These are phyloP conservation scores for Leptopilina drosophilae DNA, from an alignment of 2,888 invertebrate genomes.

Conservation along the genomic window DNA sequence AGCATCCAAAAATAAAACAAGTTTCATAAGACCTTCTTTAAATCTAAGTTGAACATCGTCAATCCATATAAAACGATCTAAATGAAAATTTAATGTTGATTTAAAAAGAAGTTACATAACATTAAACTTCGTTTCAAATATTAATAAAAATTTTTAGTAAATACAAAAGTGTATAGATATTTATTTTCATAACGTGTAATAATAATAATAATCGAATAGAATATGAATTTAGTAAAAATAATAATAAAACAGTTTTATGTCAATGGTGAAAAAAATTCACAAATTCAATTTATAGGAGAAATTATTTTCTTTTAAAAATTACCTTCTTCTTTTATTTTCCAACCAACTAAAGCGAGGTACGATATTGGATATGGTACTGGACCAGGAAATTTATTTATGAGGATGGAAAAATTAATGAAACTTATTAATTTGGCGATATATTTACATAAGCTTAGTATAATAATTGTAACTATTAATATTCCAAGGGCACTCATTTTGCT, in stretches of 20 bases:
- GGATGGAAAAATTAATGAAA: constrained; percentile 1
- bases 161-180: too few species aligned
- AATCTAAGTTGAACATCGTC: constrained; percentile 51
- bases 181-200: too few species aligned
- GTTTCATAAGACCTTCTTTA: constrained; percentile 59
- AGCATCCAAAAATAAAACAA: constrained; percentile 58
- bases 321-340: constrained; percentile 55
- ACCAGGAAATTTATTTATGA: constrained; percentile 57
- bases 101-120: too few species aligned
- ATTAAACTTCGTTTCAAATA: too few species aligned
- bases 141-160: too few species aligned
- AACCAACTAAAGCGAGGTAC: constrained; percentile 52
- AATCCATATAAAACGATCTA: constrained; percentile 61
- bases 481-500: background rate
- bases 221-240: too few species aligned
- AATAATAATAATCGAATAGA: too few species aligned
- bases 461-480: background rate
- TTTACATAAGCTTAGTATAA: constrained; percentile 27
- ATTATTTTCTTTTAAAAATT: constrained; percentile 35
- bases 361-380: constrained; percentile 59
- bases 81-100: background rate
- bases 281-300: background rate
- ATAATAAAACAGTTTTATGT: too few species aligned
- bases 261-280: too few species aligned
- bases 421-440: constrained; percentile 4